phyloP scores from a whole-genome alignment of 2,888 invertebrate species.

The Bruchidius siliquastri region DNA sequence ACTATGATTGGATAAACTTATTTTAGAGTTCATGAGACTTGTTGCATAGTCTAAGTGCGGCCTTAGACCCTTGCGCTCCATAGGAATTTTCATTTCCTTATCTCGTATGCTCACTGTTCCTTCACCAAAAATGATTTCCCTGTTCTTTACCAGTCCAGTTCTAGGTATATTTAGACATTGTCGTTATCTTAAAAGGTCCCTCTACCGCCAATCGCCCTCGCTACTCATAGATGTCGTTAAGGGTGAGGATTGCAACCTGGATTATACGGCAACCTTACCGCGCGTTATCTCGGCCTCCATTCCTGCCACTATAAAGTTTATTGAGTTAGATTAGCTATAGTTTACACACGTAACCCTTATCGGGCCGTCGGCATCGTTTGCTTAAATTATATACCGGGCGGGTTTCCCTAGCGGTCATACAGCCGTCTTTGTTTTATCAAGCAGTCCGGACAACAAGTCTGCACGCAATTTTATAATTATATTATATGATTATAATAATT shows the following conservation, averaged over 20 bases:
- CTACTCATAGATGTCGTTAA: constrained; percentile 43
- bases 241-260: constrained; percentile 43
- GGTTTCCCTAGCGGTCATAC: constrained; percentile 8
- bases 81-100: no score
- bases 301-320: constrained; percentile 51
- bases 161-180: not conserved
- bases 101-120: no score
- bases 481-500: no score
- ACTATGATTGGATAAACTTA: no score
- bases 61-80: no score
- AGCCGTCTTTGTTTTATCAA: not conserved
- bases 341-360: constrained; percentile 50
- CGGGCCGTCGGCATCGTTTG: constrained; percentile 42
- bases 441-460: not conserved
- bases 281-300: constrained; percentile 47
- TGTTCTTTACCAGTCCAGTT: no score
- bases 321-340: constrained; percentile 51
- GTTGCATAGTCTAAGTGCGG: no score
- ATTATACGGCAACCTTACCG: constrained; percentile 42
- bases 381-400: constrained; percentile 44
- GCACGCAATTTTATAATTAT: no score
- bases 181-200: constrained; percentile 17
- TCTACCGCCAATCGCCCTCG: constrained; percentile 25
- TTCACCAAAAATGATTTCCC: no score
- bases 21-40: no score